These are phyloP conservation scores for Motacilla alba DNA, from an alignment of 2,113 vertebrate species.

Conservation along the genomic window DNA sequence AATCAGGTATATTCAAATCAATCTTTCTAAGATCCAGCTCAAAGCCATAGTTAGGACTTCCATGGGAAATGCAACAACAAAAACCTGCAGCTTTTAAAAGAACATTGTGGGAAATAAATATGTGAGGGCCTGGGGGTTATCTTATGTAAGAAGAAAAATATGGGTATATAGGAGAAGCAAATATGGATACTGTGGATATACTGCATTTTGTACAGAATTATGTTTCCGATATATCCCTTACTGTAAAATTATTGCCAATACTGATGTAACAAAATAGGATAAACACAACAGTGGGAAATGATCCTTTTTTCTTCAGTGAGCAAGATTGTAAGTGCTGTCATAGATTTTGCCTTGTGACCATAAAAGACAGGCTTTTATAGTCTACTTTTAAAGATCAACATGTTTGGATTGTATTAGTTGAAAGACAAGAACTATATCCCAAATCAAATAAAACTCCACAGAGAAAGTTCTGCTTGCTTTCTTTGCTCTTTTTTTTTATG, in stretches of 20 bases:
- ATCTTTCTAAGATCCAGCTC: background rate
- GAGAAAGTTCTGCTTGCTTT: background rate
- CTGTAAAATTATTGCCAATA: background rate
- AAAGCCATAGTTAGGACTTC: background rate
- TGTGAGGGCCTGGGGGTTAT: accelerated
- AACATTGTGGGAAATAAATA: background rate
- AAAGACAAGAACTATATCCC: background rate
- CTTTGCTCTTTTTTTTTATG: background rate
- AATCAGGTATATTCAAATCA: background rate
- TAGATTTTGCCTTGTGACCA: background rate
- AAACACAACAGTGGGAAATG: background rate
- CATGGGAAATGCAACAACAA: background rate
- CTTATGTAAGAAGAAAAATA: background rate
- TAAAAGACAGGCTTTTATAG: background rate
- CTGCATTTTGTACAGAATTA: background rate
- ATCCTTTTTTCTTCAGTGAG: background rate
- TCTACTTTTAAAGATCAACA: conserved; percentile 5
- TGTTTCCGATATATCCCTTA: background rate
- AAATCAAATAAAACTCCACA: background rate
- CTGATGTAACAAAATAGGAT: background rate
- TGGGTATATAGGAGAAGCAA: background rate
- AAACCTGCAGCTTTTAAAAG: background rate
- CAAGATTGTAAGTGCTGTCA: background rate
- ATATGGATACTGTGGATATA: background rate
- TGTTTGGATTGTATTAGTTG: background rate